Base-by-base conservation (phyloP, 2,888 invertebrate genomes). In the Protula sp. region DNA sequence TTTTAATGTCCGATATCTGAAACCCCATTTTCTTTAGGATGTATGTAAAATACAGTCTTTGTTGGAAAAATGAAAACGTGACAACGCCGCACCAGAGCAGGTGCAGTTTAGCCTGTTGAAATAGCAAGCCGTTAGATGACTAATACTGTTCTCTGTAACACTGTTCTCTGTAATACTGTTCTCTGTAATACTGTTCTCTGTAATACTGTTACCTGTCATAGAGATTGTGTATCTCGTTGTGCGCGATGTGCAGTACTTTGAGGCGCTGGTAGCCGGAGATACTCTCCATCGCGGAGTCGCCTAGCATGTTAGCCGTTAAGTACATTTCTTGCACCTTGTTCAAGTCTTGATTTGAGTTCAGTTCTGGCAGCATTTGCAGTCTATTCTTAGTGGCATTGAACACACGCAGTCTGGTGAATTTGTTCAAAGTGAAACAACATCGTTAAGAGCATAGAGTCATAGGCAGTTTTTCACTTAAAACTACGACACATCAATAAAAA, bases 291-390 rank as follows among this genome's bases (percentile, higher is more conserved):
- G 72, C 73, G 26, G 67, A 68, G 70, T 82, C 80, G 29, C 74
- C 73, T 14, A 83, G 74, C 29, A 67, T 62, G 68, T 83, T 83
- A 56, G 74, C 74, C 30, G 79, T 74, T 52, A 82, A 71, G 62
- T 80, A 78, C 29, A 81, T 65, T 61, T 82, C 80, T 62, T 81
- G 80, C 29, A 82, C 67, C 55, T 77, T 78, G 71, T 82, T 82
- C 59, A 77, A 73, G 55, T 79, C 80, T 47, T 73, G 69, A 62
- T 76, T 76, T 31, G 63, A 64, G 67, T 79, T 76, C 28, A 77
- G 73, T 9, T 72, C 67, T 24, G 82, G 81, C 47, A 82, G 67
- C 29, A 63, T 66, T 26, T 67, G 67, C 47, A 82, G 69, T 5
- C 70, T 65, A 69, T 82, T 82, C 58, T 70, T 70, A 4, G 79